A percentile compares a stretch with the other conserved stretches of the same genome.
These are phyloP conservation scores for Montipora foliosa DNA, from an alignment of 64 coral and sea anemone genomes.

Conservation along the genomic window DNA sequence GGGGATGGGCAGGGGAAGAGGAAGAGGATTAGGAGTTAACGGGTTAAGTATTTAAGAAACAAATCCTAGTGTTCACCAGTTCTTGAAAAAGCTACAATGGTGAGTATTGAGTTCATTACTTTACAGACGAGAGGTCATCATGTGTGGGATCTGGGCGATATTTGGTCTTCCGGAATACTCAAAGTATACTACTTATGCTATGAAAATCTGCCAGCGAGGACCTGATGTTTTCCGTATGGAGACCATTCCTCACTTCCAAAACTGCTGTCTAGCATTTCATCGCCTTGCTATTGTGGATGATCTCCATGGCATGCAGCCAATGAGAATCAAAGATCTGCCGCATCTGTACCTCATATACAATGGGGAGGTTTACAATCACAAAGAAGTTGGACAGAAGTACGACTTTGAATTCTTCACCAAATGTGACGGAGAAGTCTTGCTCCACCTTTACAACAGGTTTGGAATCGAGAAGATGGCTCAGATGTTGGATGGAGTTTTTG, in stretches of 20 bases:
- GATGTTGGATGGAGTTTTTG: slow-evolving; percentile 98
- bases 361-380: slow-evolving; percentile 98
- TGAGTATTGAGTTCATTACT: not conserved
- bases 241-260: slow-evolving; percentile 87
- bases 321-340: slow-evolving; percentile 87
- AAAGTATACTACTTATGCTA: slow-evolving; percentile 81
- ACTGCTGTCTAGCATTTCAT: slow-evolving; percentile 95
- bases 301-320: slow-evolving; percentile 97
- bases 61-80: no score
- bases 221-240: slow-evolving; percentile 98
- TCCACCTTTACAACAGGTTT: slow-evolving; percentile 96
- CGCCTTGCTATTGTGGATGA: slow-evolving; percentile 91
- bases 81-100: not conserved
- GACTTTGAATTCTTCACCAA: slow-evolving; percentile 91
- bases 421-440: slow-evolving; percentile 96
- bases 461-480: slow-evolving; percentile 94
- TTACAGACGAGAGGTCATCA: slow-evolving; percentile 38
- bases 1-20: no score
- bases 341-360: slow-evolving; percentile 97
- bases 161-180: slow-evolving; percentile 92
- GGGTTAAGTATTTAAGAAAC: no score
- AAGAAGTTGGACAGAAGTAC: slow-evolving; percentile 77
- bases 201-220: slow-evolving; percentile 90
- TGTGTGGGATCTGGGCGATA: slow-evolving; percentile 99
- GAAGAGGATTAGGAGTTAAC: no score